Base-by-base conservation (phyloP, 1,140 invertebrate species). In the Pseudoatta argentina region DNA sequence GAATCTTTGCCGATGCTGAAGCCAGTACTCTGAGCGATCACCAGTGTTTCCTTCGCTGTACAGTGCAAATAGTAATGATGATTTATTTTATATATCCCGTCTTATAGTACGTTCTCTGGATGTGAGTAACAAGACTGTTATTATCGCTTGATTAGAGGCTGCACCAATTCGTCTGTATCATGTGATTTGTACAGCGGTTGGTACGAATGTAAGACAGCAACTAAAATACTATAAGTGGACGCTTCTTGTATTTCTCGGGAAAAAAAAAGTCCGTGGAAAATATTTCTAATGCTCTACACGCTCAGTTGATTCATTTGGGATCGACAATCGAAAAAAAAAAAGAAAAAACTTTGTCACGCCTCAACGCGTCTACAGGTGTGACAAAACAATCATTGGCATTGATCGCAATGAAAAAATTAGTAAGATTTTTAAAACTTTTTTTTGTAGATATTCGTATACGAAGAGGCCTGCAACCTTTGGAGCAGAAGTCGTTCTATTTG, bases 401-500 rank as follows among this genome's bases (percentile, higher is more conserved):
- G 10, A 53, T 66, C 12, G 6, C 73, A 10, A 2, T 18, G 8
- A 3, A 16, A 34, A n/a, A 14, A 14, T 48, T n/a, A 48, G 57
- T 30, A 27, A 72, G 4, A 0, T 7, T 64, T 16, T 66, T 66
- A 7, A 53, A 21, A 57, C n/a, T 3, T 59, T n/a, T 59, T 69
- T 39, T 89, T 48, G 24, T 86, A 95, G 94, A 90, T 87, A 85
- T 93, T 81, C 92, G 82, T 59, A 87, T 93, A 69, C 88, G 91
- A 44, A 96, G 94, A 88, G 95, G 95, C 87, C 93, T 94, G 53
- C 96, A 96, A 91, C 96, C 96, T 64, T 94, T 96, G 88, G 94
- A 94, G 78, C 96, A 96, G 91, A 96, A 96, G 87, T 96, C 95
- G 87, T 97, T 97, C 95, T 97, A 97, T 93, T 96, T 97, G 95